phyloP scores from a whole-genome alignment of 2,797 vertebrate species.

The Pyrocephalus nanus region DNA sequence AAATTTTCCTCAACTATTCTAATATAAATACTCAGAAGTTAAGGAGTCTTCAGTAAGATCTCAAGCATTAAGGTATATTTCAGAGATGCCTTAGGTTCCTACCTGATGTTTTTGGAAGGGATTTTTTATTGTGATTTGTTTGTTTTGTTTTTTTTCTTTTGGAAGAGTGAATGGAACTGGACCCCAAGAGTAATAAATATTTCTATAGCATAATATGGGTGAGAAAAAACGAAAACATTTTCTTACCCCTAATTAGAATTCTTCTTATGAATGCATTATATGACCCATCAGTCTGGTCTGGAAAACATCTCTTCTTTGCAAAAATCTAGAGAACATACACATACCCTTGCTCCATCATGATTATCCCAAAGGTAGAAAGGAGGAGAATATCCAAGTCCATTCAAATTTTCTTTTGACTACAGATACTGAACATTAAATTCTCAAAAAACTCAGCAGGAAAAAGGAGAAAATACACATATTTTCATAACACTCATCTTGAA shows the following conservation, averaged over 20 bases:
- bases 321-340: background rate
- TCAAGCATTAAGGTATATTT: background rate
- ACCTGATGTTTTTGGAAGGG: background rate
- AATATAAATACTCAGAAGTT: background rate
- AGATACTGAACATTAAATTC: background rate
- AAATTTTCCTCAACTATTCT: background rate
- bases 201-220: rapidly evolving
- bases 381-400: background rate
- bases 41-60: background rate
- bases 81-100: rapidly evolving
- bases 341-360: background rate
- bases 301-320: background rate
- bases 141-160: background rate
- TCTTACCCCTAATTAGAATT: background rate
- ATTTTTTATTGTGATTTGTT: background rate
- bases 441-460: background rate
- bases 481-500: rapidly evolving
- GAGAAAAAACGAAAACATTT: background rate
- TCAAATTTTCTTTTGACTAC: background rate
- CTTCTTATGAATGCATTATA: background rate
- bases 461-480: background rate
- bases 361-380: background rate
- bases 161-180: background rate
- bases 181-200: background rate
- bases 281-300: no score